Base-by-base conservation (phyloP, 2,113 vertebrate genomes). In the Atractosteus spatula region DNA sequence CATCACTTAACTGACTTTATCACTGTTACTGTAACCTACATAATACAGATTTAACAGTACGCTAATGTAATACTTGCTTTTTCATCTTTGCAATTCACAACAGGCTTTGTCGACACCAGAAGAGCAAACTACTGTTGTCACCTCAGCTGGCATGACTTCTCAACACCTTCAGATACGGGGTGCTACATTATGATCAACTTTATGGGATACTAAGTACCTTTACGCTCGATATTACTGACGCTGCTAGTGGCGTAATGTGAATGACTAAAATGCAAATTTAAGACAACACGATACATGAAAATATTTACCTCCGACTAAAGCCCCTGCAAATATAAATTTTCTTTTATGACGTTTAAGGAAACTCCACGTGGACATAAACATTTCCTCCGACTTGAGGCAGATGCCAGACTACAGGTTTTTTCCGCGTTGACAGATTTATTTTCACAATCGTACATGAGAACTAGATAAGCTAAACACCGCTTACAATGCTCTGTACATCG, bases 281-380 rank as follows among this genome's bases (percentile, higher is more conserved):
- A 55, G 63, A 47, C n/a, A 63, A 10, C 68, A 70, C 4, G 3
- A 44, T 14, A 41, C 51, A 44, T 8, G n/a, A 43, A 10, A 13
- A 66, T 17, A 67, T 6, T 80, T 87, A 98, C 96, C 96, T 89
- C 96, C 96, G 45, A 94, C 87, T 69, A 95, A 84, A 11, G 92
- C 94, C 79, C 96, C 96, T 55, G 94, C 76, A 75, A 94, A 92
- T 68, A 99, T 87, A 73, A 95, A 96, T 69, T 98, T 99, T 89
- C 87, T 95, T 86, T 92, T 97, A 80, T 99, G 97, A 29, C 96
- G 94, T 85, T 96, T 97, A 7, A 97, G 74, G 79, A 97, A 99
- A 85, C 86, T 93, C 95, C 96, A 97, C n/a, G 81, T 80, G 0
- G 96, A 91, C 8, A 89, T 87, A 62, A 98, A 89, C 96, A 99